phyloP scores from a whole-genome alignment of 2,888 invertebrate species.

The Drosophila anomelani region DNA sequence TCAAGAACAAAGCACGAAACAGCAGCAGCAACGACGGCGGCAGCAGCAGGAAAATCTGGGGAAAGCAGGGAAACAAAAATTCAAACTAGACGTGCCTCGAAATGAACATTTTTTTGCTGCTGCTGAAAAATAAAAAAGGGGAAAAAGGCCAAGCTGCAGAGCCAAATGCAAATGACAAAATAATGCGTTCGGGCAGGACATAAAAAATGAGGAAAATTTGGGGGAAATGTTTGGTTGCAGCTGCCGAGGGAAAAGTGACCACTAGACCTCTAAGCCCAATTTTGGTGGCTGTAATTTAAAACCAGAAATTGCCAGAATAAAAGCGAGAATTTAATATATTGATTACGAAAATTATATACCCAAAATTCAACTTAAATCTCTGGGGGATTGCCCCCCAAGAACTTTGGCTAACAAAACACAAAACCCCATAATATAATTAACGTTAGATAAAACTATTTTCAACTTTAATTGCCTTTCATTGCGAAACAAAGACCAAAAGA shows the following conservation, averaged over 20 bases:
- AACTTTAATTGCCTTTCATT: constrained; percentile 5
- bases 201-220: constrained; percentile 8
- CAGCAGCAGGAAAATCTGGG: constrained; percentile 1
- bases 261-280: constrained; percentile 3
- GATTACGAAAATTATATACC: neutral
- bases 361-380: neutral
- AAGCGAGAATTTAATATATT: neutral
- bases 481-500: constrained; percentile 1
- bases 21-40: constrained; percentile 4
- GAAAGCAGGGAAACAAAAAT: neutral
- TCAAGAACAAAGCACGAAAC: constrained; percentile 34
- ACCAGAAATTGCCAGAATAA: constrained; percentile 8
- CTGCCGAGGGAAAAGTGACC: constrained; percentile 5
- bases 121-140: neutral
- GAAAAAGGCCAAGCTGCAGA: constrained; percentile 20
- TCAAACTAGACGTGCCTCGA: constrained; percentile 21
- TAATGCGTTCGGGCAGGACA: constrained; percentile 58
- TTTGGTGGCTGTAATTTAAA: constrained; percentile 4
- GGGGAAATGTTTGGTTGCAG: constrained; percentile 24
- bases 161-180: constrained; percentile 61
- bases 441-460: constrained; percentile 1
- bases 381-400: neutral
- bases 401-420: neutral
- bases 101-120: constrained; percentile 19
- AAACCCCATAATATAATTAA: neutral